Conservation (phyloP, 2,888 invertebrate genomes). For the Cyrtodaria siliqua region DNA sequence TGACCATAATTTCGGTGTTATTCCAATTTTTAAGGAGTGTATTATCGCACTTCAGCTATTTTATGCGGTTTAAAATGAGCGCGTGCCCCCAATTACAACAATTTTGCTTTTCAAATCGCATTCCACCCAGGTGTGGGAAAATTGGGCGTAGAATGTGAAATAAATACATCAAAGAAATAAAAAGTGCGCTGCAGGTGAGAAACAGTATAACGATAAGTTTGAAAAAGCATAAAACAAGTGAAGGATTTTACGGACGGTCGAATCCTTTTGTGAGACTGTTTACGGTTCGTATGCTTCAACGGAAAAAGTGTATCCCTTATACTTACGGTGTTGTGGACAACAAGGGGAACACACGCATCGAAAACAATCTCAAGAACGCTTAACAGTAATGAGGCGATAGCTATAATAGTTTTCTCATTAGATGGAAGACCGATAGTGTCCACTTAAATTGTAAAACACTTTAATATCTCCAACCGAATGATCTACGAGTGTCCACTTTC, state of each 20-base stretch:
- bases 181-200: slow-evolving; percentile 29
- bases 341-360: slow-evolving; percentile 1
- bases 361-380: neutral
- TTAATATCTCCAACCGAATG: too few relatives aligned
- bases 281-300: neutral
- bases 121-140: slow-evolving; percentile 35
- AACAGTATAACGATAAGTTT: slow-evolving; percentile 29
- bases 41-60: neutral
- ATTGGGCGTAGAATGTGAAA: slow-evolving; percentile 42
- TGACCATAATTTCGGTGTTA: too few relatives aligned
- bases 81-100: neutral
- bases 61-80: neutral
- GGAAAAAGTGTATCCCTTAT: neutral
- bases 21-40: too few relatives aligned
- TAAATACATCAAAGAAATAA: slow-evolving; percentile 41
- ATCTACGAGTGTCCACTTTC: too few relatives aligned
- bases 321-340: neutral
- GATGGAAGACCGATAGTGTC: too few relatives aligned
- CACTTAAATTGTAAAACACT: too few relatives aligned
- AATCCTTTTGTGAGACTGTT: neutral
- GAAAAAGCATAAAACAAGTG: slow-evolving; percentile 13
- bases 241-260: slow-evolving; percentile 8
- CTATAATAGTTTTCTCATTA: too few relatives aligned
- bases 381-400: too few relatives aligned
- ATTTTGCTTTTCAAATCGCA: neutral